A percentile compares a stretch with the other conserved stretches of the same genome.
Conservation (phyloP, 1,140 invertebrate genomes). For the Paralvinella palmiformis region DNA sequence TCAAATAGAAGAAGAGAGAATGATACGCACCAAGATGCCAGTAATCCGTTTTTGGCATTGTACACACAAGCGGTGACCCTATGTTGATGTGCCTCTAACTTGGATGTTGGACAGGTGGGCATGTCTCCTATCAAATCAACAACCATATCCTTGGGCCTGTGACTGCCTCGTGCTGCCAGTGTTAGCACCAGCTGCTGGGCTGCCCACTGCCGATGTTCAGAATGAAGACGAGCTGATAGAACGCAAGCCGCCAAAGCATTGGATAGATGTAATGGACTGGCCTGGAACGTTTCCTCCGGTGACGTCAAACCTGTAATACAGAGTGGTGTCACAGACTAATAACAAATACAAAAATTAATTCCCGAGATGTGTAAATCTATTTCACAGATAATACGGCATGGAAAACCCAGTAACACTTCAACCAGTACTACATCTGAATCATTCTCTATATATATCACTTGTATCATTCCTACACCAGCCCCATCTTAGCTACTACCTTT, state of each 20-base stretch:
- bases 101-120: constrained; percentile 43
- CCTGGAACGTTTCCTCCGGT: too few relatives aligned
- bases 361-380: too few relatives aligned
- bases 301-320: too few relatives aligned
- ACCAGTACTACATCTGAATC: too few relatives aligned
- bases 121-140: constrained; percentile 45
- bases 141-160: neutral
- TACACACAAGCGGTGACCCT: constrained; percentile 51
- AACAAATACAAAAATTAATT: too few relatives aligned
- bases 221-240: constrained; percentile 53
- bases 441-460: too few relatives aligned
- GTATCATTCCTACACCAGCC: too few relatives aligned
- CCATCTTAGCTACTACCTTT: too few relatives aligned
- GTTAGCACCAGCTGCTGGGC: constrained; percentile 55
- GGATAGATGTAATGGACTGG: constrained; percentile 54
- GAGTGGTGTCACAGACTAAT: too few relatives aligned
- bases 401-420: too few relatives aligned
- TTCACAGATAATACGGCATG: too few relatives aligned
- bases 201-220: constrained; percentile 58
- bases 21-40: constrained; percentile 53
- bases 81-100: constrained; percentile 58
- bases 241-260: constrained; percentile 62
- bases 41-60: constrained; percentile 46
- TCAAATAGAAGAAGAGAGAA: neutral
- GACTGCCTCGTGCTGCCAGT: constrained; percentile 29